A percentile compares a stretch with the other conserved stretches of the same genome.
These are phyloP conservation scores for Argynnis bischoffii DNA, from an alignment of 2,888 invertebrate species.

Conservation along the genomic window DNA sequence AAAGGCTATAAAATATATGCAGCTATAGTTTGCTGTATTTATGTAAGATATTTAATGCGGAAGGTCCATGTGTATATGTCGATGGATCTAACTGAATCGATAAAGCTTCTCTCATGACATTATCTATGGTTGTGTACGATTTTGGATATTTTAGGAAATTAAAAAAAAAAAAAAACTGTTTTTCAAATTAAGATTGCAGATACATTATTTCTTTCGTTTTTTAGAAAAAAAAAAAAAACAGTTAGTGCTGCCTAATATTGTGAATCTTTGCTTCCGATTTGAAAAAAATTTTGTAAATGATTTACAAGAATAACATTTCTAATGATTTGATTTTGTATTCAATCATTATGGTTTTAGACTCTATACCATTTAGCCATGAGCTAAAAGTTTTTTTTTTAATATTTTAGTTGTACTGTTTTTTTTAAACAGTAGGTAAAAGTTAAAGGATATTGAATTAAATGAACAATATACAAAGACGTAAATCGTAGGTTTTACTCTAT, in stretches of 20 bases:
- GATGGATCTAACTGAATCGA: not conserved
- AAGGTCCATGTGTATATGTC: slow-evolving; percentile 1
- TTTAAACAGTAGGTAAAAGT: not conserved
- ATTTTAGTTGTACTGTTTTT: not conserved
- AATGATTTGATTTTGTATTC: not conserved
- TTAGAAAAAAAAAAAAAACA: too few species aligned
- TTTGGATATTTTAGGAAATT: slow-evolving; percentile 4
- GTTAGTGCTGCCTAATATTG: too few species aligned
- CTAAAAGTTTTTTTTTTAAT: not conserved
- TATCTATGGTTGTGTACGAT: slow-evolving; percentile 31
- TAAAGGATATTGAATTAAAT: not conserved
- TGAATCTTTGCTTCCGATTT: too few species aligned
- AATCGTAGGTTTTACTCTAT: slow-evolving; percentile 13
- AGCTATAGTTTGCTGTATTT: not conserved
- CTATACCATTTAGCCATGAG: not conserved
- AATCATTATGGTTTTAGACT: not conserved
- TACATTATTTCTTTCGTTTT: not conserved
- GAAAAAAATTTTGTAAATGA: too few species aligned
- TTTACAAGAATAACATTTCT: too few species aligned
- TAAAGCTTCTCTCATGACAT: slow-evolving; percentile 24
- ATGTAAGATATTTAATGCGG: not conserved
- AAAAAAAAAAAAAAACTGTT: not conserved
- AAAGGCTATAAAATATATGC: too few species aligned
- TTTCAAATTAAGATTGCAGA: not conserved
- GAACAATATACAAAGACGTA: slow-evolving; percentile 3